Evolutionary conservation across 2,797 vertebrate genomes (phyloP).

Genomic region (Decapterus maruadsi): DNA sequence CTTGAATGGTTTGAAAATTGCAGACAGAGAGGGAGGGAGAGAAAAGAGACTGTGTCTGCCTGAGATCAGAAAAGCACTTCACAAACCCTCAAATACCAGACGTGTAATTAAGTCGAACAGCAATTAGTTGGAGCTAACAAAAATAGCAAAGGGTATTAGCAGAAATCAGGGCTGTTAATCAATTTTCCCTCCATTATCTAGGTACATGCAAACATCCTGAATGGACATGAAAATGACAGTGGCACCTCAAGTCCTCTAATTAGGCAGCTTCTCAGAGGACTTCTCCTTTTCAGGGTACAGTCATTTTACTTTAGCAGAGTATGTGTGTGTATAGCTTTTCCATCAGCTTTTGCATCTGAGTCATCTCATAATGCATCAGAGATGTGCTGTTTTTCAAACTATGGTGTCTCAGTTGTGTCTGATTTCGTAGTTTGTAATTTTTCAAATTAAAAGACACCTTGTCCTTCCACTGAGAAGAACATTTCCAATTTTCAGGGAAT

Average conservation of each 20-base stretch:
- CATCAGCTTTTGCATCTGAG: too few relatives aligned
- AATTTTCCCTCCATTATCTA: not conserved
- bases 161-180: conserved; percentile 11
- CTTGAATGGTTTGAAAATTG: conserved; percentile 6
- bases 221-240: not conserved
- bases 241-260: not conserved
- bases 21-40: not conserved
- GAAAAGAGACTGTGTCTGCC: not conserved
- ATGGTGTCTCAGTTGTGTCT: not conserved
- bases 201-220: conserved; percentile 1
- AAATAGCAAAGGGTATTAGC: not conserved
- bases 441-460: conserved; percentile 1
- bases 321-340: not conserved
- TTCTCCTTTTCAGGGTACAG: too few relatives aligned
- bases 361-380: not conserved
- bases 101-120: conserved; percentile 37
- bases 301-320: too few relatives aligned
- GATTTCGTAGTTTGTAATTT: not conserved
- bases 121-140: conserved; percentile 10
- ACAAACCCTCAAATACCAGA: conserved; percentile 18
- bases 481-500: not conserved
- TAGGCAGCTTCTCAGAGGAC: not conserved
- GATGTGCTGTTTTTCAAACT: not conserved
- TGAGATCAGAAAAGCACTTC: conserved; percentile 27
- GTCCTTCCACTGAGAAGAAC: not conserved